phyloP scores from a whole-genome alignment of 2,113 vertebrate species.

The Galemys pyrenaicus region DNA sequence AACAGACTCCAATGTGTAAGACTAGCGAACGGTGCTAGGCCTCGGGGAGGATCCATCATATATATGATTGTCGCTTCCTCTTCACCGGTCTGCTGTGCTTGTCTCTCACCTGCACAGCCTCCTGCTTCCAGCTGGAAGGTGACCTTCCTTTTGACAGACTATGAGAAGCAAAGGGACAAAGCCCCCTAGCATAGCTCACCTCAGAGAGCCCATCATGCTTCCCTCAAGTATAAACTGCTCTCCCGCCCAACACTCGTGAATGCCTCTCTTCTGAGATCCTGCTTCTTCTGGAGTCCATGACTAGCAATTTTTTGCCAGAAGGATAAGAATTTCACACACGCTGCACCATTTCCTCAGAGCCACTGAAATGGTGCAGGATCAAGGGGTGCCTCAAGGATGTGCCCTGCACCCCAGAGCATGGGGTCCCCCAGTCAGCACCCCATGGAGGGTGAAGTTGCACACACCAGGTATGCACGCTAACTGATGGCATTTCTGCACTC shows the following conservation, averaged over 20 bases:
- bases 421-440: not conserved
- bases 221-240: not conserved
- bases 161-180: not conserved
- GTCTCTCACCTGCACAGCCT: not conserved
- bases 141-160: not conserved
- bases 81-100: accelerated
- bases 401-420: not conserved
- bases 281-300: not conserved
- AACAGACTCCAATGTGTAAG: accelerated
- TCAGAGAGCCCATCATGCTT: accelerated
- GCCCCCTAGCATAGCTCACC: accelerated
- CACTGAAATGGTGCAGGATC: accelerated
- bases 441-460: accelerated
- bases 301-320: not conserved
- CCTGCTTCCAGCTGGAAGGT: accelerated
- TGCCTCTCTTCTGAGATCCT: not conserved
- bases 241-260: not conserved
- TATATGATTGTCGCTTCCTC: accelerated
- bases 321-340: accelerated
- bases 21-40: accelerated
- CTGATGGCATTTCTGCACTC: not conserved
- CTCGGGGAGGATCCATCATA: accelerated
- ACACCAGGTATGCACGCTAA: accelerated
- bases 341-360: not conserved
- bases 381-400: not conserved